These are phyloP conservation scores for Mus caroli DNA, from an alignment of 2,797 vertebrate genomes.

Conservation along the genomic window DNA sequence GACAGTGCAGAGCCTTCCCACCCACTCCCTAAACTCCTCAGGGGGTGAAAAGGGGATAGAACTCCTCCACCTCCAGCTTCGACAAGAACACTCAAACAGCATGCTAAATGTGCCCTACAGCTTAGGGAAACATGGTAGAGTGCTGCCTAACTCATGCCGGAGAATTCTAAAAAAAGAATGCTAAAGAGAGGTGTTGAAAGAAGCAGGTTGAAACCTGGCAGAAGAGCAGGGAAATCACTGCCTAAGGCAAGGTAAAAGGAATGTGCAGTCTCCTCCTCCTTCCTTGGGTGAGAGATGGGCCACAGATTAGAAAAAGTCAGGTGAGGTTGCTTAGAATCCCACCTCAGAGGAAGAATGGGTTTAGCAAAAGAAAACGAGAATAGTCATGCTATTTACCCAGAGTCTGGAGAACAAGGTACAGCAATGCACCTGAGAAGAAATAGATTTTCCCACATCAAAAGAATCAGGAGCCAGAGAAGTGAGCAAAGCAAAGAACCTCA, in stretches of 20 bases:
- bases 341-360: neutral
- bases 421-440: neutral
- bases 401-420: neutral
- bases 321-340: neutral
- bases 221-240: neutral
- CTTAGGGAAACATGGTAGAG: neutral
- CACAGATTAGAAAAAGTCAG: neutral
- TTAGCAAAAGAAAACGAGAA: neutral
- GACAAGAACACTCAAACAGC: neutral
- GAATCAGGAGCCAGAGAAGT: neutral
- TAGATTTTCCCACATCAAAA: neutral
- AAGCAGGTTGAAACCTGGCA: neutral
- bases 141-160: neutral
- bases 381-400: neutral
- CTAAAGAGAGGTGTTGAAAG: neutral
- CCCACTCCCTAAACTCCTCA: neutral
- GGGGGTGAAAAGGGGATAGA: neutral
- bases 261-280: neutral
- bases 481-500: neutral
- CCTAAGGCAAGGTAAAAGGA: neutral
- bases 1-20: neutral
- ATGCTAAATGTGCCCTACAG: neutral
- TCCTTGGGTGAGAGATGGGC: neutral
- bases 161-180: slow-evolving; percentile 54
- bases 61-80: neutral